A percentile compares a stretch with the other conserved stretches of the same genome.
phyloP scores from a whole-genome alignment of 2,888 invertebrate genomes.

The Acrobasis suavella region DNA sequence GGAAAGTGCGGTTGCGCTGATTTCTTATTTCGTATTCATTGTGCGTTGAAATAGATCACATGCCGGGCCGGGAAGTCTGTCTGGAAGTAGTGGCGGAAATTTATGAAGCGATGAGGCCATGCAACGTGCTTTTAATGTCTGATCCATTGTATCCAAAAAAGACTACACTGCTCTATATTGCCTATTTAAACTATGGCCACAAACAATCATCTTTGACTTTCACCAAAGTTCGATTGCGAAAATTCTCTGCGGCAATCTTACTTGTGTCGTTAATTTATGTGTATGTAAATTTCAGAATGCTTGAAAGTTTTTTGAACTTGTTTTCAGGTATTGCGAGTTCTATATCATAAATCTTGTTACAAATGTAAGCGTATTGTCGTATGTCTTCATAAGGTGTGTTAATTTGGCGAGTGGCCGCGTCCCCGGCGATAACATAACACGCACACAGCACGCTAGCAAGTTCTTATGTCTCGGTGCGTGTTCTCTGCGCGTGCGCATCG shows the following conservation, averaged over 20 bases:
- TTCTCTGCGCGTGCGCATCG: conserved; percentile 57
- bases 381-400: conserved; percentile 70
- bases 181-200: too few relatives aligned
- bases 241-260: neutral
- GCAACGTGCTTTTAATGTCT: conserved; percentile 20
- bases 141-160: neutral
- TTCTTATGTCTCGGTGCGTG: conserved; percentile 53
- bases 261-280: neutral
- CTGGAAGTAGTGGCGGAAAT: conserved; percentile 40
- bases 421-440: conserved; percentile 62
- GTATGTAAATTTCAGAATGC: neutral
- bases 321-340: conserved; percentile 27
- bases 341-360: conserved; percentile 46
- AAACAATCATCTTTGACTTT: too few relatives aligned
- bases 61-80: conserved; percentile 47
- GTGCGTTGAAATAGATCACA: conserved; percentile 71
- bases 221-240: too few relatives aligned
- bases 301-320: neutral
- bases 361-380: conserved; percentile 49
- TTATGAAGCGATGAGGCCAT: conserved; percentile 31
- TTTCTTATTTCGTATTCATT: conserved; percentile 79
- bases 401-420: conserved; percentile 58
- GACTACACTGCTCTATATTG: too few relatives aligned
- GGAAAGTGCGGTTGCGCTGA: conserved; percentile 73
- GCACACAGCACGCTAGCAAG: conserved; percentile 51